phyloP scores from a whole-genome alignment of 2,113 vertebrate species.

The Grammomys surdaster region DNA sequence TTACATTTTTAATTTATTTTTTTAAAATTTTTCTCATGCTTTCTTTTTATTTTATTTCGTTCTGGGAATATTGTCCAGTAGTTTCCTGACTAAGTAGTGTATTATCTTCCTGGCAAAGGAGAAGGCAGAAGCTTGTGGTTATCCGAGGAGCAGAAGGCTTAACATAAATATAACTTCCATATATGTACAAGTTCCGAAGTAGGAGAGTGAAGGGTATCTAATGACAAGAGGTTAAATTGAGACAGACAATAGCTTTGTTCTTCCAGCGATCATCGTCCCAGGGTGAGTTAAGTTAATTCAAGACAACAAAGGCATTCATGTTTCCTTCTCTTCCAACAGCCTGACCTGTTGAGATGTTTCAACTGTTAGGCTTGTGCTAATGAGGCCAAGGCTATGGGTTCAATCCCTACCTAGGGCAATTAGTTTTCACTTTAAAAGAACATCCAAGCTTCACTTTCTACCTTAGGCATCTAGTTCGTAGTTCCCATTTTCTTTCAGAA shows the following conservation, averaged over 20 bases:
- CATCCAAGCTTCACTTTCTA: background rate
- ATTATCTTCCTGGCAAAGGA: background rate
- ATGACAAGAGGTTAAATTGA: constrained; percentile 17
- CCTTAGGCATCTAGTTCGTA: background rate
- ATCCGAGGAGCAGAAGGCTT: background rate
- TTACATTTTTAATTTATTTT: no score
- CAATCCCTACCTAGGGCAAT: background rate
- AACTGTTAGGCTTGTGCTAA: constrained; percentile 33
- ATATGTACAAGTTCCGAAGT: background rate
- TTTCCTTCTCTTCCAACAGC: constrained; percentile 34
- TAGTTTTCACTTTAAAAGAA: constrained; percentile 33
- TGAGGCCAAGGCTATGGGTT: constrained; percentile 53
- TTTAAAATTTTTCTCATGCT: background rate
- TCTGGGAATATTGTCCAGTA: background rate
- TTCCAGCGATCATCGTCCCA: constrained; percentile 53
- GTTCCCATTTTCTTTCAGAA: background rate
- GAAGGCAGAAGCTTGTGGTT: background rate
- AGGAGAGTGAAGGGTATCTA: background rate
- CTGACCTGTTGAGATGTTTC: background rate
- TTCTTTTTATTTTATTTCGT: background rate
- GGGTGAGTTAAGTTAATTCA: constrained; percentile 24
- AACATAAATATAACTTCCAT: background rate
- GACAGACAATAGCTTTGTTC: background rate
- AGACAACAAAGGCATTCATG: constrained; percentile 26
- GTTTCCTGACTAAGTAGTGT: constrained; percentile 10